A percentile compares a stretch with the other conserved stretches of the same genome.
phyloP scores from a whole-genome alignment of 2,113 vertebrate species.

The Daubentonia madagascariensis region DNA sequence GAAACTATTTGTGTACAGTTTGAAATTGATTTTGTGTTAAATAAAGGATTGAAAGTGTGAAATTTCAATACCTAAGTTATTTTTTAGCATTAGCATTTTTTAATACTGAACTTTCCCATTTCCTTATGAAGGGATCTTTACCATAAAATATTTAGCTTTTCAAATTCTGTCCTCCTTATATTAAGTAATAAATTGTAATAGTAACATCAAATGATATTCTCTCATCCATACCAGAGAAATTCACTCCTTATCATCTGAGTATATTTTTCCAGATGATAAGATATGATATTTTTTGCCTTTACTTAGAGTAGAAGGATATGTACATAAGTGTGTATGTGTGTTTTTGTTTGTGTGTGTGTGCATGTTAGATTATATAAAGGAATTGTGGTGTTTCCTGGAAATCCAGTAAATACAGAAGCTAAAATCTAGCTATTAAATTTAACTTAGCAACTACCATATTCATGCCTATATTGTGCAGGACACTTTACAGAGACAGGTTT shows the following conservation, averaged over 20 bases:
- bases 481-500: not conserved
- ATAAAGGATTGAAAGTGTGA: not conserved
- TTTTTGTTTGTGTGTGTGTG: not conserved
- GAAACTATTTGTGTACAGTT: slow-evolving; percentile 56
- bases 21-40: slow-evolving; percentile 56
- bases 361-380: not conserved
- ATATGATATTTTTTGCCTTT: too few species aligned
- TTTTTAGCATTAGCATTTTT: slow-evolving; percentile 53
- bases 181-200: not conserved
- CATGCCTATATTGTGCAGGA: not conserved
- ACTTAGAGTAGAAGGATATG: accelerated
- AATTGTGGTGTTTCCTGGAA: not conserved
- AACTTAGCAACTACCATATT: not conserved
- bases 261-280: not conserved
- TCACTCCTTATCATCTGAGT: not conserved
- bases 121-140: not conserved
- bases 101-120: not conserved
- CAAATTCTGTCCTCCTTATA: not conserved
- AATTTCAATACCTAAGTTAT: slow-evolving; percentile 61
- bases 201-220: not conserved
- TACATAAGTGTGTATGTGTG: accelerated
- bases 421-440: not conserved
- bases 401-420: not conserved
- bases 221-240: not conserved
- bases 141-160: slow-evolving; percentile 55